Evolutionary conservation across 2,113 vertebrate genomes (phyloP), one percentile per base, ranked within the genome.

Genomic region (Collichthys lucidus): DNA sequence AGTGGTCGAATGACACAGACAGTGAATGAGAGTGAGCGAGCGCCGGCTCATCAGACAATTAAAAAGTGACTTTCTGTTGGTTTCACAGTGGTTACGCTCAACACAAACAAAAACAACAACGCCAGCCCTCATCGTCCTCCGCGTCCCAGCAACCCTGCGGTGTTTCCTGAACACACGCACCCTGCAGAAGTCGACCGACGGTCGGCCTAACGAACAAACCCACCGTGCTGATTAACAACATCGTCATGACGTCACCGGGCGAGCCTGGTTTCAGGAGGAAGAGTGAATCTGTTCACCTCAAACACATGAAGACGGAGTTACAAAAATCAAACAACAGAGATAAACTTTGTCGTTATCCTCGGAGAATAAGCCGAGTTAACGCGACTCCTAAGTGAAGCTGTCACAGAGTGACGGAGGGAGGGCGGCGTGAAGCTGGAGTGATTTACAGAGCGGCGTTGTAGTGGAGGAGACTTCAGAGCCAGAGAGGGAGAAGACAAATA

Each of bases 401-500:
- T 65, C 52, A 42, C 24, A 64, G 65, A 19, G 4, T 47, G 42
- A 72, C 20, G 6, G 42, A 56, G 29, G 35, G 35, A 40, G 35
- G 35, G 9, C 35, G 62, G 59, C 59, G 29, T 24, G 11, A 16
- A 72, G 8, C 62, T 64, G 70, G 40, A 82, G 60, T 60, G 49
- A 71, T 64, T 49, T 80, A 59, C 44, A 26, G 78, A 63, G 75
- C 11, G 7, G 53, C 52, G 50, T 50, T 71, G 49, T 49, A 20
- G 22, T 3, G 44, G 62, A 0, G n/a, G 12, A 15, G 67, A 80
- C 69, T 78, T 87, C 77, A 59, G 78, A 76, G 70, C 59, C 63
- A 67, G 72, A 53, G 72, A 53, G 42, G 80, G 46, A 67, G 73
- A 80, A 70, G 86, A 86, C 78, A 80, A 82, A 85, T 76, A 77